phyloP scores from a whole-genome alignment of 2,888 invertebrate species.

The Acleris literana region DNA sequence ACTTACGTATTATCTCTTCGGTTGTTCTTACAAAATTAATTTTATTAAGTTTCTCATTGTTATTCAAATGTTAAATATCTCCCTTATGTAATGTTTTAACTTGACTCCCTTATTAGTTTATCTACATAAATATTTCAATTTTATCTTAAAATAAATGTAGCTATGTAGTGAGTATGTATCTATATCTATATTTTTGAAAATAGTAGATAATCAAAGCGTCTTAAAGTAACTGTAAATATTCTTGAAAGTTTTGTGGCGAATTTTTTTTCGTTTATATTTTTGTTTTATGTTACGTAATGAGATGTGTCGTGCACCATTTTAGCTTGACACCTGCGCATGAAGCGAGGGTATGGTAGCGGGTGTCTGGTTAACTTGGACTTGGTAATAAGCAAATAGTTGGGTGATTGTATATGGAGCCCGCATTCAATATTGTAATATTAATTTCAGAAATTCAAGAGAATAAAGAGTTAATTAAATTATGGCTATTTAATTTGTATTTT shows the following conservation, averaged over 20 bases:
- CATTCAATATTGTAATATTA: slow-evolving; percentile 84
- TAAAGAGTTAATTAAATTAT: slow-evolving; percentile 81
- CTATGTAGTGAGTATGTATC: slow-evolving; percentile 76
- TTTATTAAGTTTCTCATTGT: slow-evolving; percentile 36
- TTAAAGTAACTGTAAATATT: slow-evolving; percentile 78
- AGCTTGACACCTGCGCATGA: slow-evolving; percentile 41
- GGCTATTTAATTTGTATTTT: slow-evolving; percentile 49
- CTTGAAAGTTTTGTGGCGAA: slow-evolving; percentile 81
- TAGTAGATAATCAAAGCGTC: slow-evolving; percentile 70
- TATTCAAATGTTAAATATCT: slow-evolving; percentile 26
- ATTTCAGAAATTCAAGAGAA: slow-evolving; percentile 83
- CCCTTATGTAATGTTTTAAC: slow-evolving; percentile 43
- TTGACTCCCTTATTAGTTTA: slow-evolving; percentile 65
- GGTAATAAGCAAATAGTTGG: slow-evolving; percentile 80
- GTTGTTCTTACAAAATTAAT: slow-evolving; percentile 14
- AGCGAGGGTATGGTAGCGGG: slow-evolving; percentile 9
- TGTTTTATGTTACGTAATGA: slow-evolving; percentile 76
- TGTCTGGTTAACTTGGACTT: slow-evolving; percentile 55
- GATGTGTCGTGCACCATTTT: slow-evolving; percentile 64
- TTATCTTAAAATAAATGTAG: slow-evolving; percentile 73
- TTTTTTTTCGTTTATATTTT: slow-evolving; percentile 72
- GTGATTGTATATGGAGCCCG: slow-evolving; percentile 82
- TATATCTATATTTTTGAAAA: slow-evolving; percentile 81
- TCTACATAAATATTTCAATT: slow-evolving; percentile 58
- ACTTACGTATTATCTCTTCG: slow-evolving; percentile 9